These are phyloP conservation scores for Dermolepida albohirtum DNA, from an alignment of 2,888 invertebrate genomes.

Conservation along the genomic window DNA sequence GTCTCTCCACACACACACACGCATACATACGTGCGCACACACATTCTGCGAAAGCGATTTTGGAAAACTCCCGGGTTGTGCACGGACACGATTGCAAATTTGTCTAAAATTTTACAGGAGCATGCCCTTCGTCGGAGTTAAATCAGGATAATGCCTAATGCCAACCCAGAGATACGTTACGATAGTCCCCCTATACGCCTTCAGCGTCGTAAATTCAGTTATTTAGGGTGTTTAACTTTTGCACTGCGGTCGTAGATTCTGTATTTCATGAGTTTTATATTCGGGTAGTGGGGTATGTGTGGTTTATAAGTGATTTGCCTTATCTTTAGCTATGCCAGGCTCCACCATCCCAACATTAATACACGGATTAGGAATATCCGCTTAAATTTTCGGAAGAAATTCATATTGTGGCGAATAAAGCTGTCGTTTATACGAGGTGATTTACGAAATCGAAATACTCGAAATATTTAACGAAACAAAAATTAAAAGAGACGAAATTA, in stretches of 20 bases:
- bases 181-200: background rate
- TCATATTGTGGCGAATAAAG: too few species aligned
- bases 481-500: too few species aligned
- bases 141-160: slow-evolving; percentile 14
- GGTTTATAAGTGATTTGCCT: too few species aligned
- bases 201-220: slow-evolving; percentile 11
- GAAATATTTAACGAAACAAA: too few species aligned
- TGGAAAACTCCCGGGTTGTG: background rate
- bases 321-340: too few species aligned
- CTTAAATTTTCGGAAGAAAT: too few species aligned
- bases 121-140: slow-evolving; percentile 16
- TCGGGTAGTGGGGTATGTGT: too few species aligned
- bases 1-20: background rate
- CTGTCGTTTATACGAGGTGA: too few species aligned
- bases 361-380: too few species aligned
- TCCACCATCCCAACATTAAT: too few species aligned
- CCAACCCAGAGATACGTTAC: background rate
- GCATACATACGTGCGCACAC: background rate
- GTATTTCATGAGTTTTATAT: slow-evolving; percentile 11
- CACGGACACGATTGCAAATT: slow-evolving; percentile 21
- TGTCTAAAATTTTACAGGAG: slow-evolving; percentile 24
- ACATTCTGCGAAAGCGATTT: too few species aligned
- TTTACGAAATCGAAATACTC: too few species aligned
- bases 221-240: slow-evolving; percentile 10
- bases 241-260: slow-evolving; percentile 1